Base-by-base conservation (phyloP, 2,113 vertebrate genomes). In the Empidonax alnorum region DNA sequence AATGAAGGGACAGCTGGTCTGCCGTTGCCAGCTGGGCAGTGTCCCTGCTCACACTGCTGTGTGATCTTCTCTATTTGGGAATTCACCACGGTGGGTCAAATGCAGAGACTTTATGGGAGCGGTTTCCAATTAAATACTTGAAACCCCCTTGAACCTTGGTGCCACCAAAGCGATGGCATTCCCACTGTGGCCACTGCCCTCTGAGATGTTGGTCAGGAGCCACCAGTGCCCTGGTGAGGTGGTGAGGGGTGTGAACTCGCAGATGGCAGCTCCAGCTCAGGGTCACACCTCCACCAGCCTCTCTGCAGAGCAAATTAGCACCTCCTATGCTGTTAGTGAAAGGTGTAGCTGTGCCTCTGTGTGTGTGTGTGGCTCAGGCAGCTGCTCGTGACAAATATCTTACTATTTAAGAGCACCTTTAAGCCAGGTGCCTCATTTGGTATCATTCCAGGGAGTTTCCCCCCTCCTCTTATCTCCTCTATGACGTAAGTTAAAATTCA, bases 41-140 rank as follows among this genome's bases (percentile, higher is more conserved):
- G 66, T n/a, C 77, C 27, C 71, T 16, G 85, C 9, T 31, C 69
- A 44, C 47, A 28, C 30, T 0, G 0, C 30, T 21, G 11, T 16
- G 12, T 27, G 30, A 49, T 87, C 50, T 20, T 20, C 39, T 37
- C 4, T 7, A 1, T 4, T 61, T n/a, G 59, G 50, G 69, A 61
- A 58, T 47, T 35, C 5, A 25, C 41, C 0, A 0, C 1, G 0
- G 37, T 61, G 42, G 59, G 12, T 44, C 63, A 39, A 84, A 65
- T 61, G 65, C 59, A 9, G 58, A 10, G 35, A 9, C 23, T 68
- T 67, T 37, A 14, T 5, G 17, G 30, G 20, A 2, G 4, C 39
- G 7, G 19, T 82, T 79, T 85, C 74, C 35, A 30, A 0, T 39
- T 30, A 58, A 74, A 30, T 41, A 3, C 17, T 21, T 23, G 42